phyloP scores from a whole-genome alignment of 2,113 vertebrate genomes.

The Eublepharis macularius region DNA sequence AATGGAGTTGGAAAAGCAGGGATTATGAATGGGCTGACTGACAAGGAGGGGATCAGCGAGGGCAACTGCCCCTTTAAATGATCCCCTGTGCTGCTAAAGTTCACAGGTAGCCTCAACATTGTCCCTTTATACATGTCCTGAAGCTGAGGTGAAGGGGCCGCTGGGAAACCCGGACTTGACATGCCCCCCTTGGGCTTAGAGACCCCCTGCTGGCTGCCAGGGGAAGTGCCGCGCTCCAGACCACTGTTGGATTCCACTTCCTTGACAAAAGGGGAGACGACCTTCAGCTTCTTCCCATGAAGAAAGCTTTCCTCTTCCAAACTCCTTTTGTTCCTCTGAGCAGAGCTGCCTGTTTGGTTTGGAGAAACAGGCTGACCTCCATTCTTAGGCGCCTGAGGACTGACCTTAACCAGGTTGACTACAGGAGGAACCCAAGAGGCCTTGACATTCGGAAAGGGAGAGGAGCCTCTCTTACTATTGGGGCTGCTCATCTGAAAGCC shows the following conservation, averaged over 20 bases:
- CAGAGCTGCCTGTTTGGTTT: neutral
- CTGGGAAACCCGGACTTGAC: neutral
- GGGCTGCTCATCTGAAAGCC: slow-evolving; percentile 54
- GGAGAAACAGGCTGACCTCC: neutral
- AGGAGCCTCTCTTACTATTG: neutral
- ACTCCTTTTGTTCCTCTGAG: slow-evolving; percentile 2
- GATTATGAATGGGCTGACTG: slow-evolving; percentile 67
- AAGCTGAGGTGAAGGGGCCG: slow-evolving; percentile 14
- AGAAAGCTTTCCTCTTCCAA: slow-evolving; percentile 18
- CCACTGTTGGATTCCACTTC: slow-evolving; percentile 10
- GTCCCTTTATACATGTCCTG: slow-evolving; percentile 60
- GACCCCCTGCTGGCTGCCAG: accelerated
- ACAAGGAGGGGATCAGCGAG: neutral
- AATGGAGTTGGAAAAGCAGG: slow-evolving; percentile 72
- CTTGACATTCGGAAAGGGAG: slow-evolving; percentile 35
- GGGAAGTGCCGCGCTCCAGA: neutral
- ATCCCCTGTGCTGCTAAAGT: slow-evolving; percentile 36
- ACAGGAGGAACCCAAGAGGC: slow-evolving; percentile 70
- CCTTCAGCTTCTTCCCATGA: slow-evolving; percentile 27
- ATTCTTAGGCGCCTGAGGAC: neutral
- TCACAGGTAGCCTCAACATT: slow-evolving; percentile 58
- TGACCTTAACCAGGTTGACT: slow-evolving; percentile 27
- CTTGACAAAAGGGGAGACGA: slow-evolving; percentile 47
- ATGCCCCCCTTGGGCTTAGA: slow-evolving; percentile 36
- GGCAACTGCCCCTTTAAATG: slow-evolving; percentile 61